Evolutionary conservation across 1,140 invertebrate species (phyloP).

Genomic region (Drosophila lacteicornis): DNA sequence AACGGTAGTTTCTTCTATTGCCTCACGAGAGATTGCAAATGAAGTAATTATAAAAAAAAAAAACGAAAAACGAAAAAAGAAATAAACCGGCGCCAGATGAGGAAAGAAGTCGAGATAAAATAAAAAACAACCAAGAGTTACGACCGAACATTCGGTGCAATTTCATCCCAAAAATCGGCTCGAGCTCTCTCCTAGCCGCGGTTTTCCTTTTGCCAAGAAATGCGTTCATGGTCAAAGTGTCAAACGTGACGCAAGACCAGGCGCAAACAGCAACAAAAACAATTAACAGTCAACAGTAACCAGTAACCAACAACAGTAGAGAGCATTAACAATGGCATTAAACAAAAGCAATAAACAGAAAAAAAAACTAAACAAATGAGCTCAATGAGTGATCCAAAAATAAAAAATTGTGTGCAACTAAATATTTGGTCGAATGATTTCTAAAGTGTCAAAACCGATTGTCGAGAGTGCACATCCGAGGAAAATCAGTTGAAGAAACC

Average conservation of each 20-base stretch:
- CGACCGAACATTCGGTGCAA: slow-evolving; percentile 63
- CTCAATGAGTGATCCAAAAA: slow-evolving; percentile 38
- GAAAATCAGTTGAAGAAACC: slow-evolving; percentile 8
- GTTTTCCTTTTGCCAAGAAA: slow-evolving; percentile 71
- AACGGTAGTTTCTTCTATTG: slow-evolving; percentile 78
- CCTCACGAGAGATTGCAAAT: slow-evolving; percentile 78
- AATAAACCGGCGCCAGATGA: slow-evolving; percentile 25
- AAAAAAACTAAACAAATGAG: slow-evolving; percentile 23
- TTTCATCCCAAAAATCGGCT: slow-evolving; percentile 32
- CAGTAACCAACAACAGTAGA: slow-evolving; percentile 12
- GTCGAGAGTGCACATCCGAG: neutral
- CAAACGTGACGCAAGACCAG: slow-evolving; percentile 62
- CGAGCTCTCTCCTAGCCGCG: slow-evolving; percentile 34
- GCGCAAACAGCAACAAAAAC: slow-evolving; percentile 35
- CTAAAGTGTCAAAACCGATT: slow-evolving; percentile 36
- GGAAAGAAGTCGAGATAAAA: slow-evolving; percentile 37
- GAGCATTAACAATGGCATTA: slow-evolving; percentile 40
- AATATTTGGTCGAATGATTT: slow-evolving; percentile 56
- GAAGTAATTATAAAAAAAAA: slow-evolving; percentile 76
- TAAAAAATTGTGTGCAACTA: slow-evolving; percentile 43
- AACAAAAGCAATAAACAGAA: slow-evolving; percentile 11
- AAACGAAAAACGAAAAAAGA: slow-evolving; percentile 23
- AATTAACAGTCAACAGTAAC: slow-evolving; percentile 24
- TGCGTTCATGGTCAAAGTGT: slow-evolving; percentile 80
- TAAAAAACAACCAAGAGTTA: slow-evolving; percentile 52